phyloP scores from a whole-genome alignment of 2,113 vertebrate species.

The Accipiter cooperii region DNA sequence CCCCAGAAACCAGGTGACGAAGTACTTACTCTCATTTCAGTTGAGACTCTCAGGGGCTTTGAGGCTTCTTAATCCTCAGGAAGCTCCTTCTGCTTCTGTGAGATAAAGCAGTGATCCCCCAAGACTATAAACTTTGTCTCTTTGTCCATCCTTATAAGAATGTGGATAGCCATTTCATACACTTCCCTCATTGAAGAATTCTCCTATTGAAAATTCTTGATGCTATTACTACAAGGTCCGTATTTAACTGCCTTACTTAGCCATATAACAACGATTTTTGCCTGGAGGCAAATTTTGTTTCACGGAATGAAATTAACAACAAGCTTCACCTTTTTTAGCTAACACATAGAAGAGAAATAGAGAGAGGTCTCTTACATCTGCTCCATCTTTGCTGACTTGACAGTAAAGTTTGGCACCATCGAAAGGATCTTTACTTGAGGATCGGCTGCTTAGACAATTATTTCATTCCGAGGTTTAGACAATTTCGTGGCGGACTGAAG shows the following conservation, averaged over 20 bases:
- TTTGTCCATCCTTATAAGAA: not conserved
- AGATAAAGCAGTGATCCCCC: not conserved
- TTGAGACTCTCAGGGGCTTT: not conserved
- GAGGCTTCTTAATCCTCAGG: not conserved
- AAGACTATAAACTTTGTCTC: not conserved
- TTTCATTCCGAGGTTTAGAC: not conserved
- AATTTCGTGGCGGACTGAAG: not conserved
- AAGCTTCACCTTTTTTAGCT: not conserved
- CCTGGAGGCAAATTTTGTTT: not conserved
- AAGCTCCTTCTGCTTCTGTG: not conserved
- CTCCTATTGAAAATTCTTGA: not conserved
- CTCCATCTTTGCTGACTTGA: not conserved
- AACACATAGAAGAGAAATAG: not conserved
- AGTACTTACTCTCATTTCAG: not conserved
- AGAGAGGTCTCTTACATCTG: not conserved
- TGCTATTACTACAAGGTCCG: not conserved
- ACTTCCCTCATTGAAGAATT: not conserved
- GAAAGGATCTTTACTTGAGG: not conserved
- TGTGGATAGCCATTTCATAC: not conserved
- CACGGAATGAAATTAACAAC: not conserved
- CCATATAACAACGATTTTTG: not conserved
- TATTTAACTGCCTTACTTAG: not conserved
- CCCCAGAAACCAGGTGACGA: not conserved
- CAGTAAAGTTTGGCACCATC: accelerated
- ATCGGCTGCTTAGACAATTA: not conserved